Evolutionary conservation across 1,140 invertebrate genomes (phyloP).

Genomic region (Leptopilina boulardi): DNA sequence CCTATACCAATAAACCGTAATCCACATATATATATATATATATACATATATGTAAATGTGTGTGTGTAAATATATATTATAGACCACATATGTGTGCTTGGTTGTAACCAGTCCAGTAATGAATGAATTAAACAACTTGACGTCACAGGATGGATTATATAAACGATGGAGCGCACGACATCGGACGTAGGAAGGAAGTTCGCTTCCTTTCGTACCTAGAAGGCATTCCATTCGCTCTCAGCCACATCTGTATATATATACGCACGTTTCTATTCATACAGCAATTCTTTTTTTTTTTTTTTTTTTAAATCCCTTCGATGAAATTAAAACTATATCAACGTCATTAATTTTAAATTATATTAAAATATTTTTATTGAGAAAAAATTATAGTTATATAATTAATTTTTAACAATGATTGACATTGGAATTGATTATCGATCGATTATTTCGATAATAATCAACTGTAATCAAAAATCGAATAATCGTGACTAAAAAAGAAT

Average conservation of each 20-base stretch:
- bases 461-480: too few relatives aligned
- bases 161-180: conserved; percentile 58
- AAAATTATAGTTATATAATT: too few relatives aligned
- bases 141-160: conserved; percentile 67
- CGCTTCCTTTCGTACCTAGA: conserved; percentile 60
- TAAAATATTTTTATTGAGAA: too few relatives aligned
- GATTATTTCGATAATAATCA: too few relatives aligned
- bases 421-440: too few relatives aligned
- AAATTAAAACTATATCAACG: too few relatives aligned
- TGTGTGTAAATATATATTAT: too few relatives aligned
- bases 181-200: conserved; percentile 64
- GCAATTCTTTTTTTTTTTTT: neutral
- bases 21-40: neutral
- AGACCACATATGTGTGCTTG: neutral
- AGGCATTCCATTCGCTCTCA: conserved; percentile 40
- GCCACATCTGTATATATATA: neutral
- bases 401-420: too few relatives aligned
- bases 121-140: conserved; percentile 62
- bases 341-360: too few relatives aligned
- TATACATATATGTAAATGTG: neutral
- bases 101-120: conserved; percentile 48
- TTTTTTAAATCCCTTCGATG: neutral
- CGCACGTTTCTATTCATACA: neutral
- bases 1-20: conserved; percentile 20
- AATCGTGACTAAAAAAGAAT: too few relatives aligned